Conservation (phyloP, 2,113 vertebrate species). For the Aptenodytes forsteri region DNA sequence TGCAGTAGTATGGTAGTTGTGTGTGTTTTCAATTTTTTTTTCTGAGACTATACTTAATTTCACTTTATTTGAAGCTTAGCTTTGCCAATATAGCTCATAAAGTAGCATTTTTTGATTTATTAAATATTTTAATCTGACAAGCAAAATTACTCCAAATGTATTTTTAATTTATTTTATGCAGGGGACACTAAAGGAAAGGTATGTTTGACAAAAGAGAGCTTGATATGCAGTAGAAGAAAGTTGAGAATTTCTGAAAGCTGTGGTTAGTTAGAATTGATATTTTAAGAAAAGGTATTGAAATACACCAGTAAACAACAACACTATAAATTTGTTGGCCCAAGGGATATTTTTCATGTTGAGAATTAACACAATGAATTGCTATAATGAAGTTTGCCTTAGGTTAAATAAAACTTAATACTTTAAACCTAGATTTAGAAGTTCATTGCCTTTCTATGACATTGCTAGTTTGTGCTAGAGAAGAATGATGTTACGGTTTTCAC, state of each 20-base stretch:
- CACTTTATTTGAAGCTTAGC: neutral
- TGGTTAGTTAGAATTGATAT: neutral
- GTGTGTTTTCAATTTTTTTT: neutral
- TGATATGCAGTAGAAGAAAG: neutral
- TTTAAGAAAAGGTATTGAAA: neutral
- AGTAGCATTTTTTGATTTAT: neutral
- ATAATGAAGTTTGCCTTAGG: neutral
- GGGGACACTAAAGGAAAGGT: neutral
- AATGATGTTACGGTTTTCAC: neutral
- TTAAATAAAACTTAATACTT: slow-evolving; percentile 10
- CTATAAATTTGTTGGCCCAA: neutral
- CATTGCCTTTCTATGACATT: neutral
- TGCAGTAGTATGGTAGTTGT: neutral
- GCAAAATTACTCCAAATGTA: neutral
- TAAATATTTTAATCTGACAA: neutral
- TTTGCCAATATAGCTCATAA: neutral
- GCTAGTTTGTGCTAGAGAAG: neutral
- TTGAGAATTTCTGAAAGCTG: neutral
- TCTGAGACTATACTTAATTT: neutral
- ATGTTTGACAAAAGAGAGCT: neutral
- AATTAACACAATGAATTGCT: slow-evolving; percentile 2
- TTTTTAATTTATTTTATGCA: neutral
- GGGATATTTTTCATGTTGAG: neutral
- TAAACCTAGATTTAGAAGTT: neutral
- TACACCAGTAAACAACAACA: neutral